These are phyloP conservation scores for Furcifer pardalis DNA, from an alignment of 2,797 vertebrate species.

Conservation along the genomic window DNA sequence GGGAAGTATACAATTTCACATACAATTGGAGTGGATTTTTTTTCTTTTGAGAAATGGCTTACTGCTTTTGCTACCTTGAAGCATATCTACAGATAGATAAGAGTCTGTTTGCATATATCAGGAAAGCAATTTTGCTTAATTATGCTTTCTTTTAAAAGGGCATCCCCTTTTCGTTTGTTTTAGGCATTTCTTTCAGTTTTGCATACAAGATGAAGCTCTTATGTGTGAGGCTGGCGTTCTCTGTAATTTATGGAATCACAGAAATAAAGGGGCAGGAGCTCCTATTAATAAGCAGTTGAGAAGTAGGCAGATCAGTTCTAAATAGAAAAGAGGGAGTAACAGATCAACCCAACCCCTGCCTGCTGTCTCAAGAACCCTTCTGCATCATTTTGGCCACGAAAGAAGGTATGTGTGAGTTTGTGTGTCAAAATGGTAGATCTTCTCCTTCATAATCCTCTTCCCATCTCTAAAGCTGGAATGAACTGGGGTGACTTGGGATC, in stretches of 20 bases:
- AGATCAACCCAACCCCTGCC: neutral
- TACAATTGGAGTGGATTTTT: constrained; percentile 41
- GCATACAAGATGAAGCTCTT: neutral
- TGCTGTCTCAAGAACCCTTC: neutral
- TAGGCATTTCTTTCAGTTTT: neutral
- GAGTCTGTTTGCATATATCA: neutral
- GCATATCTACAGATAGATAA: neutral
- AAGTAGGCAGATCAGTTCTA: neutral
- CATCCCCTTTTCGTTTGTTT: neutral
- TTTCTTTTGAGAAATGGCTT: constrained; percentile 48
- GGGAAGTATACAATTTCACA: constrained; percentile 52
- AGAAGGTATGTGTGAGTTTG: neutral
- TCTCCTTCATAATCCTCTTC: neutral
- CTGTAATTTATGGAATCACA: neutral
- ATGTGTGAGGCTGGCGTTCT: neutral
- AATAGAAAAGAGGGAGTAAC: neutral
- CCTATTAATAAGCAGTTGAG: neutral
- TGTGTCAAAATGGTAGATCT: neutral
- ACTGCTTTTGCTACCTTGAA: constrained; percentile 38
- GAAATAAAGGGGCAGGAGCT: neutral
- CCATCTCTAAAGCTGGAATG: too few relatives aligned
- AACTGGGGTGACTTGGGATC: too few relatives aligned
- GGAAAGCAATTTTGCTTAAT: neutral
- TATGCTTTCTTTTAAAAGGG: neutral
- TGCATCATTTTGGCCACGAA: neutral